Evolutionary conservation across 2,113 vertebrate genomes (phyloP).

Genomic region (Pelecanoides urinatrix): DNA sequence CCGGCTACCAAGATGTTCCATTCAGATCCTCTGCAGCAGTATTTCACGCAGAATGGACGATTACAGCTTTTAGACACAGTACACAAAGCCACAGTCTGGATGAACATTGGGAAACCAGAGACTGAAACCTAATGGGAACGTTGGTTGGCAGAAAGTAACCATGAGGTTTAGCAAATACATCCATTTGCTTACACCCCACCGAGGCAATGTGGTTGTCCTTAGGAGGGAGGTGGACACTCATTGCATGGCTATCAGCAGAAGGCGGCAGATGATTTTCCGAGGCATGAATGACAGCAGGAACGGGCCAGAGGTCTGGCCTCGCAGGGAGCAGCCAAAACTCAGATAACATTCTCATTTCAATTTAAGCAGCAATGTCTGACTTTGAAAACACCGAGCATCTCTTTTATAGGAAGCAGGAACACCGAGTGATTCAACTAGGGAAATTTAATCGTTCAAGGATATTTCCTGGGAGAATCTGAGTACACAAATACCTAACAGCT

Average conservation of each 20-base stretch:
- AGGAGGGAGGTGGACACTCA: not conserved
- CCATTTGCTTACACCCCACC: not conserved
- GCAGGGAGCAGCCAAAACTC: not conserved
- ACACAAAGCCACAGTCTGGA: not conserved
- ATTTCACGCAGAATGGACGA: not conserved
- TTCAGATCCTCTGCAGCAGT: not conserved
- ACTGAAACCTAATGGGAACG: not conserved
- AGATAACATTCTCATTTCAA: not conserved
- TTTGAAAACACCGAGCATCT: not conserved
- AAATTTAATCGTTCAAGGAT: constrained; percentile 32
- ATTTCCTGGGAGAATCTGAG: constrained; percentile 53
- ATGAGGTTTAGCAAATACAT: not conserved
- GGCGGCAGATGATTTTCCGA: not conserved
- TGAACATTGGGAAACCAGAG: not conserved
- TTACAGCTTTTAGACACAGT: not conserved
- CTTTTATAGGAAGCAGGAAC: not conserved
- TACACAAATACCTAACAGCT: constrained; percentile 17
- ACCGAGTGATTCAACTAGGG: not conserved
- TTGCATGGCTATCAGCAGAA: not conserved
- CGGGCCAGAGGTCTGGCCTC: not conserved
- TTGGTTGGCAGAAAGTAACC: not conserved
- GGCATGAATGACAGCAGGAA: not conserved
- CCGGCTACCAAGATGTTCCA: not conserved
- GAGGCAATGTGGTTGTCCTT: rapidly evolving
- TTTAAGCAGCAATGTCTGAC: not conserved